Evolutionary conservation across 1,140 invertebrate genomes (phyloP), one percentile per base, ranked within the genome.

Genomic region (Archegozetes longisetosus): DNA sequence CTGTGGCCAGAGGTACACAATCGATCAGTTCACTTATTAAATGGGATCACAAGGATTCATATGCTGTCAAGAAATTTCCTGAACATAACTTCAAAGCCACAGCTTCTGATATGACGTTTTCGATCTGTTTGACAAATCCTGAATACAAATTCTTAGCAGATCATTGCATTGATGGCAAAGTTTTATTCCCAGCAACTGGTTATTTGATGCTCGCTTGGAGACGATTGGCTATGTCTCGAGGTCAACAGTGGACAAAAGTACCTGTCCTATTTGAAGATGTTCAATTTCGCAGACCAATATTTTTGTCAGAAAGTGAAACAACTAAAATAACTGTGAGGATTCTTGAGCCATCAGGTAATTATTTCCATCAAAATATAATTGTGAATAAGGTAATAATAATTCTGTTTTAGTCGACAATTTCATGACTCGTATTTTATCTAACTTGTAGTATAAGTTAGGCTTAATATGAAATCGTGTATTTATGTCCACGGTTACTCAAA

Each of bases 311-410:
- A 59, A 74, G 72, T 74, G 24, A 54, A 20, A 63, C 32, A 12
- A 53, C 51, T 22, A 88, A 85, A 65, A 89, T 97, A 66, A 73
- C 88, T 6, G 79, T 95, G 3, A 90, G 84, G 65, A 83, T 96
- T 51, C 85, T 93, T 65, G 83, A 86, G 65, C 84, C 83, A 27
- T 84, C 80, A 46, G 89, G 89, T 12, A 80, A 87, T 49, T 97
- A 96, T 77, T 88, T 95, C 69, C 83, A n/a, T n/a, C n/a, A n/a
- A n/a, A n/a, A n/a, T n/a, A n/a, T n/a, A n/a, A n/a, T n/a, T n/a
- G n/a, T n/a, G n/a, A n/a, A n/a, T n/a, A n/a, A n/a, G n/a, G n/a
- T n/a, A n/a, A n/a, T n/a, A n/a, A n/a, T n/a, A n/a, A n/a, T n/a
- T n/a, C n/a, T n/a, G n/a, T n/a, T n/a, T n/a, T n/a, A n/a, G n/a